Evolutionary conservation across 2,113 vertebrate species (phyloP), one percentile per base, ranked within the genome.

Genomic region (Etia nguti): DNA sequence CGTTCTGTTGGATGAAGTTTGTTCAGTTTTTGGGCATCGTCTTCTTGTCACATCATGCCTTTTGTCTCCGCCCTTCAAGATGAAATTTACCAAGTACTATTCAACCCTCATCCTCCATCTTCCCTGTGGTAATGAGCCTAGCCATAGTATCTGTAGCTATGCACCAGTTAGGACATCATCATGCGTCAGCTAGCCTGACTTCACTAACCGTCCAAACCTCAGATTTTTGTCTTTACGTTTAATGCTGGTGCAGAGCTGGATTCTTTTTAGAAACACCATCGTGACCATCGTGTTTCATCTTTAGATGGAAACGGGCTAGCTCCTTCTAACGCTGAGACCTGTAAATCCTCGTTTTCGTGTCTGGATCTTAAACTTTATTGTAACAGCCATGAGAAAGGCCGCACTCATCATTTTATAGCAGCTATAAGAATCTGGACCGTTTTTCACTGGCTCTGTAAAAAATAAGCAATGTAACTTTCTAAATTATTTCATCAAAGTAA

Each of bases 261-360:
- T 68, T 68, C 20, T 1, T 8, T 24, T 41, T 68, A 15, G 62
- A 41, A 70, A 24, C 36, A 3, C 18, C 20, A 20, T 4, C 4
- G 8, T 2, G 20, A 24, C 15, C 41, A 18, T 18, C 8, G 1
- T 16, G 38, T 29, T 18, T 46, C 68, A 46, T 43, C 5, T 26
- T 73, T 26, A 73, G 13, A 2, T 46, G 22, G 22, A 54, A n/a
- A 10, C 20, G 9, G 9, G 20, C 52, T n/a, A 6, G 3, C 22
- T 16, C 38, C 38, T 10, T 43, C 65, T 73, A 10, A 6, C 0
- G 12, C 31, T 62, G 38, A 26, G 8, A 16, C 22, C 38, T 1
- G 1, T 18, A 10, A 3, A 46, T 26, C 22, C 38, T 46, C 2
- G 2, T 73, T 24, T 70, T 0, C 5, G 0, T 0, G 38, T 70